Percentiles rank a stretch among this genome's conserved stretches.
Conservation (phyloP, 2,888 invertebrate species). For the Orthosia incerta region DNA sequence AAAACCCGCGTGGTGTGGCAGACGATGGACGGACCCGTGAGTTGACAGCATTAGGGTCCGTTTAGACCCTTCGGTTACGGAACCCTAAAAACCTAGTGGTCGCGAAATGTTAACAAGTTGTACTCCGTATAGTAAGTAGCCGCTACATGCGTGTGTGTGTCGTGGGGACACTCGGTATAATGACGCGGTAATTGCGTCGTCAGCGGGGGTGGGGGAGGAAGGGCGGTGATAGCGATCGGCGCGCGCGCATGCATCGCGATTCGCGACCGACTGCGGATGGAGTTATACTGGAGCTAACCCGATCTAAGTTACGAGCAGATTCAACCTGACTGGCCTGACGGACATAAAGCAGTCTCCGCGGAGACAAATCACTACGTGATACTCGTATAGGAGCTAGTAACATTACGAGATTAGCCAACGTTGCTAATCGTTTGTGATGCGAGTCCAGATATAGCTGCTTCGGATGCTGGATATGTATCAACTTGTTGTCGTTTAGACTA, state of each 20-base stretch:
- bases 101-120: conserved; percentile 34
- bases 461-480: not conserved
- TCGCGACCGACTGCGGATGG: conserved; percentile 17
- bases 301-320: conserved; percentile 31
- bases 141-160: conserved; percentile 27
- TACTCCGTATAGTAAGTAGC: not conserved
- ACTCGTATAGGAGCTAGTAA: not conserved
- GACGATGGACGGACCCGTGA: too few relatives aligned
- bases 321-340: not conserved
- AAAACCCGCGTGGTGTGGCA: too few relatives aligned
- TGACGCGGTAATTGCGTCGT: conserved; percentile 55
- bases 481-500: too few relatives aligned
- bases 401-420: not conserved
- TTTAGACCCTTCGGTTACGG: too few relatives aligned
- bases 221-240: conserved; percentile 42
- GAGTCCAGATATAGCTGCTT: not conserved
- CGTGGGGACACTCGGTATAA: conserved; percentile 36
- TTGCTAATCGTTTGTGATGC: conserved; percentile 7
- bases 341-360: conserved; percentile 19
- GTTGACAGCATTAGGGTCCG: too few relatives aligned
- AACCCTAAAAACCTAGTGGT: conserved; percentile 1
- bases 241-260: conserved; percentile 31
- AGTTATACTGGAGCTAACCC: conserved; percentile 10
- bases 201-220: conserved; percentile 8
- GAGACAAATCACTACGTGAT: conserved; percentile 34